Evolutionary conservation across 1,140 invertebrate genomes (phyloP).

Genomic region (Onthophagus taurus): DNA sequence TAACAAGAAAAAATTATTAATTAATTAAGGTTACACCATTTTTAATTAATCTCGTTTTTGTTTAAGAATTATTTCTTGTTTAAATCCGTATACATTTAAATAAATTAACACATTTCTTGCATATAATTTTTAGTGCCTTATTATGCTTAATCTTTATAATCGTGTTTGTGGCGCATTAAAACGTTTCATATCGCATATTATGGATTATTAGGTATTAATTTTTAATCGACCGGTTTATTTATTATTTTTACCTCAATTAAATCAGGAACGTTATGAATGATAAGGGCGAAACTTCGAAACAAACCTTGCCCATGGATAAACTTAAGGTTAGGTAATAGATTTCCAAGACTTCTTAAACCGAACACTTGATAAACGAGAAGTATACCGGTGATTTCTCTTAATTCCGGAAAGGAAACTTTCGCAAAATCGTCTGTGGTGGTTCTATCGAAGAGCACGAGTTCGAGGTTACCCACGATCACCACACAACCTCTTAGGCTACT

Average conservation of each 20-base stretch:
- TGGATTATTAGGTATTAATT: too few relatives aligned
- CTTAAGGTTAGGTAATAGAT: conserved; percentile 89
- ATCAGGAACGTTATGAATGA: conserved; percentile 62
- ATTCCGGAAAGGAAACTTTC: conserved; percentile 51
- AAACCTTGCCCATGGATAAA: conserved; percentile 82
- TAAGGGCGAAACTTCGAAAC: conserved; percentile 75
- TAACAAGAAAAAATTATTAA: too few relatives aligned
- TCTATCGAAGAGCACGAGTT: conserved; percentile 51
- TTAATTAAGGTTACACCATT: too few relatives aligned
- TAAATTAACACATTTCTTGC: too few relatives aligned
- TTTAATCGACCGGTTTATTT: too few relatives aligned
- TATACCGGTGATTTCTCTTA: conserved; percentile 59
- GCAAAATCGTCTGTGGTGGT: conserved; percentile 37
- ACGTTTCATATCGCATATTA: too few relatives aligned
- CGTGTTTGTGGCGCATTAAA: too few relatives aligned
- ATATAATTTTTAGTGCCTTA: too few relatives aligned
- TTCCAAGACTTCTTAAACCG: conserved; percentile 64
- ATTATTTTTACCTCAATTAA: conserved; percentile 15
- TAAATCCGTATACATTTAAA: too few relatives aligned
- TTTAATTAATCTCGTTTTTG: too few relatives aligned
- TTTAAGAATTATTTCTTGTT: too few relatives aligned
- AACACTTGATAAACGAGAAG: conserved; percentile 64
- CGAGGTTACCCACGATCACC: conserved; percentile 48
- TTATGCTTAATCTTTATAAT: too few relatives aligned
- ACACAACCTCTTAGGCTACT: conserved; percentile 27